Evolutionary conservation across 2,797 vertebrate genomes (phyloP).

Genomic region (Etheostoma nigrum): DNA sequence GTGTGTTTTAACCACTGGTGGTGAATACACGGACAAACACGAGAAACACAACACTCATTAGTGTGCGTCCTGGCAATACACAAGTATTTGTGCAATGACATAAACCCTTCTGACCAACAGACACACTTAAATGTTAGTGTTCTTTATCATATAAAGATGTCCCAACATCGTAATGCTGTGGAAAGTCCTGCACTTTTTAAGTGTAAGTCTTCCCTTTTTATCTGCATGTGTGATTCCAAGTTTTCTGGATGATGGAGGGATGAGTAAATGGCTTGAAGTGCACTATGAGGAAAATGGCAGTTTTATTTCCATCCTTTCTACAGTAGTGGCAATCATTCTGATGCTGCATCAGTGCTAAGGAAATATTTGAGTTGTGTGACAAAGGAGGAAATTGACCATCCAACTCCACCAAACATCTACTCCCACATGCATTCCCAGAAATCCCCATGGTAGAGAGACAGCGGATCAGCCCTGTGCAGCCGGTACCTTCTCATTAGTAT

Average conservation of each 20-base stretch:
- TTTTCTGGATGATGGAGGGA: background rate
- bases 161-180: background rate
- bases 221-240: background rate
- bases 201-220: background rate
- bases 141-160: background rate
- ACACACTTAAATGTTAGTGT: background rate
- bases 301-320: background rate
- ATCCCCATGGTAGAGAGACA: conserved; percentile 19
- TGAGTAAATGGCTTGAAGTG: background rate
- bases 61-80: background rate
- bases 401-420: conserved; percentile 4
- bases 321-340: background rate
- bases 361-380: background rate
- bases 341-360: conserved; percentile 1
- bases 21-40: conserved; percentile 26
- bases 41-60: background rate
- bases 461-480: conserved; percentile 23
- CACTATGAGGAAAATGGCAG: background rate
- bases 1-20: conserved; percentile 95
- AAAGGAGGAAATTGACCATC: background rate
- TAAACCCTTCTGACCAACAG: background rate
- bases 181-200: background rate
- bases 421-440: conserved; percentile 21
- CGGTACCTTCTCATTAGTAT: conserved; percentile 96
- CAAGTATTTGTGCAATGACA: background rate